These are phyloP conservation scores for Marasmarcha lunaedactyla DNA, from an alignment of 2,888 invertebrate genomes.

Conservation along the genomic window DNA sequence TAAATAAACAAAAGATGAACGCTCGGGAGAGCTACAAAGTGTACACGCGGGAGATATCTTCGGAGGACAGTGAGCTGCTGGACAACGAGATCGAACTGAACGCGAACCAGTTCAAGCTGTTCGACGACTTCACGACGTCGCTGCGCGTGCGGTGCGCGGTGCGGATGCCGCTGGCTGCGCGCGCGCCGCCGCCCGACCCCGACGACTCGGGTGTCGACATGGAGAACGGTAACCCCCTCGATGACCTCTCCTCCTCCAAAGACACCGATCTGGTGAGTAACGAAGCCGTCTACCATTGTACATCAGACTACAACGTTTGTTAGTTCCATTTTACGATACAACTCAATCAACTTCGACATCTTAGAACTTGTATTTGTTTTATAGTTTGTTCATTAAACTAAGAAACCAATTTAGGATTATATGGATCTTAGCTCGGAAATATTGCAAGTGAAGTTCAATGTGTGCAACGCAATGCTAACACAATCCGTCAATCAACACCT, in stretches of 20 bases:
- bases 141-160: slow-evolving; percentile 46
- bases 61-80: slow-evolving; percentile 36
- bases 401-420: no score
- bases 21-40: slow-evolving; percentile 54
- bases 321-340: no score
- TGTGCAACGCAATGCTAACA: no score
- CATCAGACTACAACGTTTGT: no score
- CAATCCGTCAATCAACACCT: no score
- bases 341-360: no score
- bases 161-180: slow-evolving; percentile 23
- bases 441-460: no score
- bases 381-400: no score
- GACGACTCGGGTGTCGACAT: slow-evolving; percentile 62
- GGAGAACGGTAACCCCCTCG: slow-evolving; percentile 55
- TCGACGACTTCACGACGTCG: slow-evolving; percentile 60
- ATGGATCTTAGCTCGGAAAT: no score
- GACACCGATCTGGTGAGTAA: slow-evolving; percentile 60
- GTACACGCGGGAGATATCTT: slow-evolving; percentile 33
- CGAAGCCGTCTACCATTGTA: not conserved
- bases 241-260: slow-evolving; percentile 39
- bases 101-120: slow-evolving; percentile 61
- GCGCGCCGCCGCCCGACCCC: slow-evolving; percentile 31
- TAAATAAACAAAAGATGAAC: slow-evolving; percentile 33
- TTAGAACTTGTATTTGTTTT: no score
- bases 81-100: slow-evolving; percentile 63